Evolutionary conservation across 2,113 vertebrate genomes (phyloP).

Genomic region (Phoxinus phoxinus): DNA sequence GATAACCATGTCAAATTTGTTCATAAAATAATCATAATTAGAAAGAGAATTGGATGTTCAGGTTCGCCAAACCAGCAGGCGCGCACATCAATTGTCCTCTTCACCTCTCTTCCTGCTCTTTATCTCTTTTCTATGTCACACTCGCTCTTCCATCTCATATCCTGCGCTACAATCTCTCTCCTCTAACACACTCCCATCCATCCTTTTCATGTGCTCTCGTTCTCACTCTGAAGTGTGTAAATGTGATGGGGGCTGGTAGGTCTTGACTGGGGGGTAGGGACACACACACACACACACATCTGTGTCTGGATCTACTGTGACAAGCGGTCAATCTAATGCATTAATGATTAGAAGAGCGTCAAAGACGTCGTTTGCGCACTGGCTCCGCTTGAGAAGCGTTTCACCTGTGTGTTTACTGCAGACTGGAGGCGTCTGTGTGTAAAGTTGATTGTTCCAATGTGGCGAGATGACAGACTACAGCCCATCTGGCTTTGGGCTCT

Average conservation of each 20-base stretch:
- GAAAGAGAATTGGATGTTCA: slow-evolving; percentile 19
- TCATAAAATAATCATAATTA: slow-evolving; percentile 39
- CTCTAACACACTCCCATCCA: slow-evolving; percentile 17
- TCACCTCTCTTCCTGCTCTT: slow-evolving; percentile 14
- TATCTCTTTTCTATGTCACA: slow-evolving; percentile 55
- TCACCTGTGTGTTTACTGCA: slow-evolving; percentile 35
- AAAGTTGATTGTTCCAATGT: slow-evolving; percentile 37
- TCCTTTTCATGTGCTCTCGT: slow-evolving; percentile 41
- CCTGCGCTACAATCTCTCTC: slow-evolving; percentile 27
- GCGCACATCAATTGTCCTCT: slow-evolving; percentile 8
- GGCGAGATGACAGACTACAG: slow-evolving; percentile 61
- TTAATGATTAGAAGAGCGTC: slow-evolving; percentile 54
- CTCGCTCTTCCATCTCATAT: slow-evolving; percentile 21
- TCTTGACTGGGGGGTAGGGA: slow-evolving; percentile 58
- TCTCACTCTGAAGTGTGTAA: slow-evolving; percentile 54
- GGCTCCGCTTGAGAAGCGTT: neutral
- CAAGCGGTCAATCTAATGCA: slow-evolving; percentile 58
- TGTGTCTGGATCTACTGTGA: slow-evolving; percentile 63
- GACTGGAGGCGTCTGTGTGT: slow-evolving; percentile 5
- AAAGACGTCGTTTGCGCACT: neutral
- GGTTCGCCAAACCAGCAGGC: slow-evolving; percentile 32
- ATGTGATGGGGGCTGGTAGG: slow-evolving; percentile 55
- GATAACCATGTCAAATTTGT: slow-evolving; percentile 16
- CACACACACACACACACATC: slow-evolving; percentile 56
- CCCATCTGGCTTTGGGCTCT: slow-evolving; percentile 59